These are phyloP conservation scores for Ochlodes sylvanus DNA, from an alignment of 2,888 invertebrate genomes.

Conservation along the genomic window DNA sequence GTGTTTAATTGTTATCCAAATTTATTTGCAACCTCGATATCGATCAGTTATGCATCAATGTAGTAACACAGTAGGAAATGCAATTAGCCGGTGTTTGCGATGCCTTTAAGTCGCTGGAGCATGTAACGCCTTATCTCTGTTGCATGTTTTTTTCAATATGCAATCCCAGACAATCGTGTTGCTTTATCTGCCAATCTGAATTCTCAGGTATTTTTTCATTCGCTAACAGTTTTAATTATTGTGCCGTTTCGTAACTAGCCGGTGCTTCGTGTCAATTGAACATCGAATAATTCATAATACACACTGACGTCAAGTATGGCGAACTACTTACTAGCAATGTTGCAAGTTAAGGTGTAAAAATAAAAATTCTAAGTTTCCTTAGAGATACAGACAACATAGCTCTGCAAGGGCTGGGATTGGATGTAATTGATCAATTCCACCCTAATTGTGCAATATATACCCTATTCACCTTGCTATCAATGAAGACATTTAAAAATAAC, in stretches of 20 bases:
- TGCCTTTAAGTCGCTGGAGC: slow-evolving; percentile 76
- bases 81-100: slow-evolving; percentile 76
- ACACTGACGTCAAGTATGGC: slow-evolving; percentile 46
- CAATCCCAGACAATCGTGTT: slow-evolving; percentile 80
- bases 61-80: slow-evolving; percentile 81
- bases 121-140: slow-evolving; percentile 82
- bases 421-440: too few relatives aligned
- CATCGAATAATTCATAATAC: slow-evolving; percentile 50
- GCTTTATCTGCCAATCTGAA: slow-evolving; percentile 78
- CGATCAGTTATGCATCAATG: slow-evolving; percentile 59
- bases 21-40: slow-evolving; percentile 45
- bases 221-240: slow-evolving; percentile 78
- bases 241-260: slow-evolving; percentile 74
- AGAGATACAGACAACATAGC: too few relatives aligned
- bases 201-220: slow-evolving; percentile 82
- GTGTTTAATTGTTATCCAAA: slow-evolving; percentile 38
- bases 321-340: not conserved
- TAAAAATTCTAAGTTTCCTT: too few relatives aligned
- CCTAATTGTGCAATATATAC: too few relatives aligned
- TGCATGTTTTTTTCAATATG: slow-evolving; percentile 84
- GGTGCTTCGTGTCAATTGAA: slow-evolving; percentile 75
- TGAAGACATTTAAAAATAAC: too few relatives aligned
- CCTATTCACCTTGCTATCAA: too few relatives aligned
- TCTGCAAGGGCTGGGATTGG: too few relatives aligned
- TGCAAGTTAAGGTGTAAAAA: not conserved